phyloP scores from a whole-genome alignment of 2,113 vertebrate species.

The Pollimyrus isidori region DNA sequence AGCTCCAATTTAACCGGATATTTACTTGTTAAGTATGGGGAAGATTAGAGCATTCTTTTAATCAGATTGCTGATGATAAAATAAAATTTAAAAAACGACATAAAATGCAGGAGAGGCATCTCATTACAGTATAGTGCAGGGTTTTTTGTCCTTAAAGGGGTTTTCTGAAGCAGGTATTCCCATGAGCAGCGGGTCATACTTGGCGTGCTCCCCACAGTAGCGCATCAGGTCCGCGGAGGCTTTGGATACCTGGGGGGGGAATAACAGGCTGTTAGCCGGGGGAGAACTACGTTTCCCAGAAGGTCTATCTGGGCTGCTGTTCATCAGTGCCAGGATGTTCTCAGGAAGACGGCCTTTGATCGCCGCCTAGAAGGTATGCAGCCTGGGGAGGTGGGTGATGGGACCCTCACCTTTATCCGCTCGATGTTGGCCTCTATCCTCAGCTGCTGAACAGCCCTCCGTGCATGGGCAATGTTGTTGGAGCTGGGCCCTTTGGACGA shows the following conservation, averaged over 20 bases:
- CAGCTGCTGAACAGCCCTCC: slow-evolving; percentile 82
- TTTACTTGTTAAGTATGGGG: slow-evolving; percentile 32
- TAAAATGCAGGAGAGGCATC: not conserved
- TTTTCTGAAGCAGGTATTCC: slow-evolving; percentile 92
- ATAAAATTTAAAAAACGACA: slow-evolving; percentile 20
- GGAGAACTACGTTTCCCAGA: not conserved
- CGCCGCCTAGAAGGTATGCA: not conserved
- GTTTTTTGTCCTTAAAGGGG: slow-evolving; percentile 97
- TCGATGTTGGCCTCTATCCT: slow-evolving; percentile 83
- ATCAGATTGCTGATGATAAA: slow-evolving; percentile 19
- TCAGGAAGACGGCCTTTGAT: not conserved
- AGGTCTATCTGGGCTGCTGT: not conserved
- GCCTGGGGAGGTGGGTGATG: too few species aligned
- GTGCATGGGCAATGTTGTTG: slow-evolving; percentile 76
- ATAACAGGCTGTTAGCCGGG: not conserved
- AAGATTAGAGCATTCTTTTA: slow-evolving; percentile 28
- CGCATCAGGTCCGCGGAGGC: slow-evolving; percentile 92
- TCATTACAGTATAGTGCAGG: slow-evolving; percentile 85
- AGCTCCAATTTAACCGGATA: not conserved
- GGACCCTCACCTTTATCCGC: slow-evolving; percentile 82
- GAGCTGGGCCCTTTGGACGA: slow-evolving; percentile 79
- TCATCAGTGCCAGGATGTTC: not conserved
- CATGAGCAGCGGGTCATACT: slow-evolving; percentile 80
- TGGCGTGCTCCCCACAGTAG: slow-evolving; percentile 84
- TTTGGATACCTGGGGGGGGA: slow-evolving; percentile 79